phyloP scores from a whole-genome alignment of 2,888 invertebrate genomes.

The Dinocampus coccinellae region DNA sequence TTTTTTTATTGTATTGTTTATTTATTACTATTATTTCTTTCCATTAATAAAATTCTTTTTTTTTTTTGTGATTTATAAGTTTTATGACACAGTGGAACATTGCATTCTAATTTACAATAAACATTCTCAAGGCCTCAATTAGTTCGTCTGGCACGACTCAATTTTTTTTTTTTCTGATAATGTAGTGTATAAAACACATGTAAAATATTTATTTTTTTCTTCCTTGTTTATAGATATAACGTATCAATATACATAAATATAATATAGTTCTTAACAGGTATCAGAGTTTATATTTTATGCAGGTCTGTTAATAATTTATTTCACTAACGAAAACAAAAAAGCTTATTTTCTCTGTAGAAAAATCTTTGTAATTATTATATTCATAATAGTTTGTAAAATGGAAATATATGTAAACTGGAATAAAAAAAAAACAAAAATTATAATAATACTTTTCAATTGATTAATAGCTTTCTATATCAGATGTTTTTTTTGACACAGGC shows the following conservation, averaged over 20 bases:
- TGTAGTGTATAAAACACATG: neutral
- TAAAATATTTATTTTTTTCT: neutral
- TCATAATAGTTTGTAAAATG: neutral
- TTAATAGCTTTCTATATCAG: too few relatives aligned
- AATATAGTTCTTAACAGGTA: neutral
- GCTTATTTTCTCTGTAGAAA: neutral
- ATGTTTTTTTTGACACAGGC: too few relatives aligned
- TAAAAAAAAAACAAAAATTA: neutral
- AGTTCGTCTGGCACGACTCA: constrained; percentile 14
- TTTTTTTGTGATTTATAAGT: too few relatives aligned
- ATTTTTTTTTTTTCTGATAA: neutral
- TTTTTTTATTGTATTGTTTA: too few relatives aligned
- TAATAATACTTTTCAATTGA: too few relatives aligned
- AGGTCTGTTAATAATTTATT: neutral
- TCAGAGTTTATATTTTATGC: neutral
- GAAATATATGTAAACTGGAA: neutral
- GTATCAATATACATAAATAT: too few relatives aligned
- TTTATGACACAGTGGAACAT: neutral
- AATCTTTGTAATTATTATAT: neutral
- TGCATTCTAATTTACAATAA: neutral
- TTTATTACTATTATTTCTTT: too few relatives aligned
- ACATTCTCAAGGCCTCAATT: neutral
- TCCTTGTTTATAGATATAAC: too few relatives aligned
- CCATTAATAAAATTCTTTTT: too few relatives aligned
- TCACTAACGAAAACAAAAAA: neutral